A percentile compares a stretch with the other conserved stretches of the same genome.
Evolutionary conservation across 2,888 invertebrate genomes (phyloP).

Genomic region (Coleophora deauratella): DNA sequence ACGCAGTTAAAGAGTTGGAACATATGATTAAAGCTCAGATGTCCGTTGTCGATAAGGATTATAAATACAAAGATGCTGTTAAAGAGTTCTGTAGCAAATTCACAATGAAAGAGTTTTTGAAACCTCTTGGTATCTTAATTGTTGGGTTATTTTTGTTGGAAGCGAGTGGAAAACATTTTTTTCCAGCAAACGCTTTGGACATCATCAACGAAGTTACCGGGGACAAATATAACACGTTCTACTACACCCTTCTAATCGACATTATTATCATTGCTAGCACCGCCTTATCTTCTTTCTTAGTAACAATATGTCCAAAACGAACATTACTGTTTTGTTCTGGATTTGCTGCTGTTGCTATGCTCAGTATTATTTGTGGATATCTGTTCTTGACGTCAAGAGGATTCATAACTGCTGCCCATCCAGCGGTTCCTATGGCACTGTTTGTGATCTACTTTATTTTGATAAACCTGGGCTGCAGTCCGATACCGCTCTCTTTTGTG

Average conservation of each 20-base stretch:
- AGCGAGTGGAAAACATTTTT: slow-evolving; percentile 25
- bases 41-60: neutral
- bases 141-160: slow-evolving; percentile 24
- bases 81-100: slow-evolving; percentile 15
- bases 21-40: slow-evolving; percentile 27
- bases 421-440: slow-evolving; percentile 21
- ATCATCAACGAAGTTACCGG: slow-evolving; percentile 26
- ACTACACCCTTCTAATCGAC: slow-evolving; percentile 28
- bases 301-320: slow-evolving; percentile 21
- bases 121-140: slow-evolving; percentile 22
- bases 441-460: slow-evolving; percentile 25
- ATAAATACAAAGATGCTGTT: neutral
- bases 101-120: slow-evolving; percentile 19
- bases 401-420: slow-evolving; percentile 15
- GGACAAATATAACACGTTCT: slow-evolving; percentile 17
- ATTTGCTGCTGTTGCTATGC: slow-evolving; percentile 16
- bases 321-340: slow-evolving; percentile 32
- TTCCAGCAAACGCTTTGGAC: slow-evolving; percentile 30
- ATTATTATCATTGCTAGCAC: slow-evolving; percentile 21
- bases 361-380: slow-evolving; percentile 20
- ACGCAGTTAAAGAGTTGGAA: slow-evolving; percentile 23
- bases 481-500: slow-evolving; percentile 25
- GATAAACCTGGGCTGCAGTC: slow-evolving; percentile 26
- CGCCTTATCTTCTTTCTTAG: slow-evolving; percentile 15
- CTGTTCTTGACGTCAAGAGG: slow-evolving; percentile 16